Evolutionary conservation across 2,888 invertebrate genomes (phyloP).

Genomic region (Pseudolycoriella hygida): DNA sequence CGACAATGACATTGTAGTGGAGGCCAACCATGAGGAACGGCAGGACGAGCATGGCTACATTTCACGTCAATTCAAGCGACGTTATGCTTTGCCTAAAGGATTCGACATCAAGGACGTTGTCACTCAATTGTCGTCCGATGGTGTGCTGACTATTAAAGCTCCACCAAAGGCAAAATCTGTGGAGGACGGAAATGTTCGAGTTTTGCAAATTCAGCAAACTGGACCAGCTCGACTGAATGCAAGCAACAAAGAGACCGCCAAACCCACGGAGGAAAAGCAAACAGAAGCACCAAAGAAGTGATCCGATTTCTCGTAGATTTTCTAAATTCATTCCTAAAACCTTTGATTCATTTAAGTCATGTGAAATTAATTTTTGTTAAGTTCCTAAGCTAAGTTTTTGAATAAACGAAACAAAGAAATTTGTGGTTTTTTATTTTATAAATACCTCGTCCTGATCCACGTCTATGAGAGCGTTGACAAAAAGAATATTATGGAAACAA

Average conservation of each 20-base stretch:
- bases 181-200: constrained; percentile 32
- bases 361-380: too few relatives aligned
- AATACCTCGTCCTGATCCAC: too few relatives aligned
- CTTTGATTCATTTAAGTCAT: too few relatives aligned
- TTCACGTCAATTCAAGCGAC: constrained; percentile 60
- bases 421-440: too few relatives aligned
- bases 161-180: constrained; percentile 34
- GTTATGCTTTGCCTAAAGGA: constrained; percentile 47
- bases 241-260: constrained; percentile 12
- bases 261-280: neutral
- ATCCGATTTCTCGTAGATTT: too few relatives aligned
- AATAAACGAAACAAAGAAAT: too few relatives aligned
- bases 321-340: too few relatives aligned
- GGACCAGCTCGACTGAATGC: constrained; percentile 38
- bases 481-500: too few relatives aligned
- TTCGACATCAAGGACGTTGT: constrained; percentile 52
- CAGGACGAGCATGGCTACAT: constrained; percentile 57
- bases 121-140: constrained; percentile 65
- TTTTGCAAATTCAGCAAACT: constrained; percentile 57
- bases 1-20: constrained; percentile 42
- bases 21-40: constrained; percentile 54
- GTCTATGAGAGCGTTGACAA: too few relatives aligned
- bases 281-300: too few relatives aligned
- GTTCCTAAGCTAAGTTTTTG: too few relatives aligned
- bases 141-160: constrained; percentile 55